Conservation (phyloP, 2,113 vertebrate species). For the Pristiophorus japonicus region DNA sequence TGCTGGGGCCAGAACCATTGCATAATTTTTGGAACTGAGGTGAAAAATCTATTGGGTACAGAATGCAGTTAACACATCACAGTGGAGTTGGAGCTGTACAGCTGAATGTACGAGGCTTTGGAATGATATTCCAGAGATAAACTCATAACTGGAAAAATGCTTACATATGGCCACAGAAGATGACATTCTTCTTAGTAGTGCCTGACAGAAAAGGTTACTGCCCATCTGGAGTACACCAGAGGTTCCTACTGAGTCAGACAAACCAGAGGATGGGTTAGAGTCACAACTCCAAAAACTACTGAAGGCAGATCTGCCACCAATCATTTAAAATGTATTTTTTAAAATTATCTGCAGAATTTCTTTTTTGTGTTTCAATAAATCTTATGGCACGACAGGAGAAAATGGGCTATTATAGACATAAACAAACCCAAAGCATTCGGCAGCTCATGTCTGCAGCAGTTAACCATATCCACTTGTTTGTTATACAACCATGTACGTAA, state of each 20-base stretch:
- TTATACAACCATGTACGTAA: neutral
- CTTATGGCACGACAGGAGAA: neutral
- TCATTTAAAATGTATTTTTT: neutral
- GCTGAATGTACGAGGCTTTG: neutral
- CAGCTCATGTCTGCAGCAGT: neutral
- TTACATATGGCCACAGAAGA: neutral
- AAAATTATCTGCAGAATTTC: neutral
- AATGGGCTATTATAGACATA: neutral
- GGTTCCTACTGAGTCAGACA: neutral
- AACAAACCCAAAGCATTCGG: neutral
- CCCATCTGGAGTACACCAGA: neutral
- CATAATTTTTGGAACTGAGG: neutral
- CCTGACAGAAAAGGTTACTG: neutral
- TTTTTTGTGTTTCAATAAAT: neutral
- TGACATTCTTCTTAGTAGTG: neutral
- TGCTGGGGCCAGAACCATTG: neutral
- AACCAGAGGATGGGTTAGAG: neutral
- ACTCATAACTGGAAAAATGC: neutral
- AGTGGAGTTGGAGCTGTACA: neutral
- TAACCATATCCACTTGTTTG: neutral
- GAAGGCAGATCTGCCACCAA: neutral
- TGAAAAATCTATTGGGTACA: neutral
- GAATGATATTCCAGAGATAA: neutral
- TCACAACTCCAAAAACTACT: neutral
- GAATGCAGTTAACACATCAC: neutral